Percentiles rank a stretch among this genome's conserved stretches.
Evolutionary conservation across 2,797 vertebrate species (phyloP).

Genomic region (Ceryle rudis): DNA sequence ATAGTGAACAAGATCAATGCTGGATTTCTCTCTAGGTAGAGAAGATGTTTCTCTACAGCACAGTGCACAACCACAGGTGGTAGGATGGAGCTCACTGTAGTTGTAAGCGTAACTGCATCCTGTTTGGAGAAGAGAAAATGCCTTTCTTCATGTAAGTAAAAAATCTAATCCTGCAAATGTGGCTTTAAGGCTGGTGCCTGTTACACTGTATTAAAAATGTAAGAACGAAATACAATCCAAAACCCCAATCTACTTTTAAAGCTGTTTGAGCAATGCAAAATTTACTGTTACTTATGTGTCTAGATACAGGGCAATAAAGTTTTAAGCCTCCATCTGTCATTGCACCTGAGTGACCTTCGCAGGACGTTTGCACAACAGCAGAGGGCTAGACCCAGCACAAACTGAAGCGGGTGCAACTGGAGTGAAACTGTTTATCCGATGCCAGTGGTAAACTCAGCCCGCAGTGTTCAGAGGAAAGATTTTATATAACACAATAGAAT

Average conservation of each 20-base stretch:
- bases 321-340: slow-evolving; percentile 8
- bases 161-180: neutral
- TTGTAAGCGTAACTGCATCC: neutral
- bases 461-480: neutral
- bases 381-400: neutral
- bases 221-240: neutral
- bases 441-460: neutral
- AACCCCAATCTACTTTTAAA: neutral
- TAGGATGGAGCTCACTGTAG: neutral
- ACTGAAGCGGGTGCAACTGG: neutral
- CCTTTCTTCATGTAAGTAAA: neutral
- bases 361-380: neutral
- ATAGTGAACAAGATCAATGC: neutral
- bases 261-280: neutral
- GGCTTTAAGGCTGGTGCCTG: neutral
- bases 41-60: neutral
- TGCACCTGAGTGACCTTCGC: neutral
- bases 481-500: slow-evolving; percentile 18
- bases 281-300: neutral
- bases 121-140: neutral
- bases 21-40: neutral
- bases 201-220: neutral
- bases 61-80: neutral
- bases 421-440: neutral
- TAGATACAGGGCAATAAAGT: neutral